Evolutionary conservation across 2,888 invertebrate species (phyloP), one percentile per base, ranked within the genome.

Genomic region (Sialis lutaria): DNA sequence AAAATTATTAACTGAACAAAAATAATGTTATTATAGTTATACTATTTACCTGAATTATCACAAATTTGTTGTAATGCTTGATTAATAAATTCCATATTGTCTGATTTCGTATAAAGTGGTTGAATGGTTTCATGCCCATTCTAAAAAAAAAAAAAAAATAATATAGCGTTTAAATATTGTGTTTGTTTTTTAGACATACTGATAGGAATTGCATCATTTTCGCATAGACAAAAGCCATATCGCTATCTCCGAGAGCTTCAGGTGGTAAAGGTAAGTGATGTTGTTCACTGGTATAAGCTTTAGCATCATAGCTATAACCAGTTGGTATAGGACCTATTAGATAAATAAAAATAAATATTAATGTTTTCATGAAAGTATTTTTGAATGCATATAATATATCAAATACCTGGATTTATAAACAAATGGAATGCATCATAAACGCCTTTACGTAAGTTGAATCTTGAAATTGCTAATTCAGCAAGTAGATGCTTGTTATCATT

Each of bases 381-480:
- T 12, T 40, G 10, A 6, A 13, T 10, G 13, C 12, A 40, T 13
- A 12, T 40, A 40, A 40, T 22, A 40, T 10, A 13, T 6, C 8
- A 12, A 6, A 40, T 54, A 64, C 66, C 64, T 40, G 67, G 67
- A 55, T 64, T 63, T 0, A 74, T 56, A 6, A 69, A 60, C 1
- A 63, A 55, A 40, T 68, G 65, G 39, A 56, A 58, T 1, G 67
- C 55, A 1, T 70, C 68, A 1, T 62, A 55, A 1, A 68, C 55
- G 1, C 74, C 74, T 2, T 65, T 53, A 40, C 60, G 53, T 0
- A 75, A 50, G 1, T 67, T 67, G 53, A 66, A 74, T 51, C 67
- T 60, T 9, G 62, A 61, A 0, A 74, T 51, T 0, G 69, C 67
- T 40, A 74, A 61, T 57, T 75, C 75, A 1, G 72, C 74, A 0